Evolutionary conservation across 2,113 vertebrate genomes (phyloP), one percentile per base, ranked within the genome.

Genomic region (Rhizomys pruinosus): DNA sequence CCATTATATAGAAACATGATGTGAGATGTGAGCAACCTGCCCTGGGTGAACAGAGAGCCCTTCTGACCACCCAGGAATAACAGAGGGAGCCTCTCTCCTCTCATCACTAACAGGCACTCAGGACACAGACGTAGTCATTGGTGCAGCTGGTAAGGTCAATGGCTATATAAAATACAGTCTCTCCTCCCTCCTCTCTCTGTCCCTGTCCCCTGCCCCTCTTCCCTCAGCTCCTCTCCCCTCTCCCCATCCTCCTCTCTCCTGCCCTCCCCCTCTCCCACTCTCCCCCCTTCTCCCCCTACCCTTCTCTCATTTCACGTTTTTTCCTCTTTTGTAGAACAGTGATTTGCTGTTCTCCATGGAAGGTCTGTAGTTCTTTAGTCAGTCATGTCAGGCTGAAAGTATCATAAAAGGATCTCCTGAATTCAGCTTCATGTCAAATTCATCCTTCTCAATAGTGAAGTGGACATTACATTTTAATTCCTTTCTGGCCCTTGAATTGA

Each of bases 381-480:
- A 47, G 42, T 78, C 12, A 61, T 23, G 8, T n/a, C 9, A 27
- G 6, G 9, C 7, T 29, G 19, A 5, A 57, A 42, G 3, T 39
- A 64, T 11, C 55, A 80, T 34, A 76, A 32, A 55, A 66, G 57
- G 57, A 57, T 6, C 20, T 39, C 66, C 61, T 52, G 47, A 52
- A 52, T 61, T 78, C 55, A 90, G 34, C 25, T 42, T 78, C 39
- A 71, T 12, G 19, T 44, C 15, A 79, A 90, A 87, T 79, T 73
- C 61, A 79, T 37, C 6, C 82, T 88, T 66, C 81, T 68, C 19
- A 59, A 27, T 78, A 61, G 44, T 57, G 85, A 90, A 85, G 17
- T 20, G 37, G 16, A 34, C 7, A 61, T 71, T 32, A 15, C 34
- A 57, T 84, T 84, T 90, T 87, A 71, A 79, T 84, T 57, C 44